Conservation (phyloP, 2,888 invertebrate genomes). For the Bruchidius siliquastri region DNA sequence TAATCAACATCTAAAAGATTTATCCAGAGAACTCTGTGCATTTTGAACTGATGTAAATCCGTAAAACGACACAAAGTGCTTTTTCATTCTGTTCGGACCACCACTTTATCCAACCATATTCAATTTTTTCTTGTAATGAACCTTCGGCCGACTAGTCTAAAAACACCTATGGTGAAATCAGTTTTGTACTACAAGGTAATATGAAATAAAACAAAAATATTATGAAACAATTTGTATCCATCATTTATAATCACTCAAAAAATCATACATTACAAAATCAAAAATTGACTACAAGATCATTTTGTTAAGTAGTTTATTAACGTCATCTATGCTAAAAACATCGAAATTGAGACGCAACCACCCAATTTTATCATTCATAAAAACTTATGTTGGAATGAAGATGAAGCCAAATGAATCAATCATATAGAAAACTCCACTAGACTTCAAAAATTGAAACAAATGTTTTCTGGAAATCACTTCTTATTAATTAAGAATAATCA, state of each 20-base stretch:
- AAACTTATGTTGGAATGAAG: slow-evolving; percentile 37
- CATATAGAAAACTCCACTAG: slow-evolving; percentile 28
- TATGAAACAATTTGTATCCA: slow-evolving; percentile 49
- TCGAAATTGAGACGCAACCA: slow-evolving; percentile 28
- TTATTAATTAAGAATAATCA: background rate
- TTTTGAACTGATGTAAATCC: too few species aligned
- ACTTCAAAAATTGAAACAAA: background rate
- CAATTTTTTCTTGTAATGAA: too few species aligned
- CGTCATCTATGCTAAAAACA: slow-evolving; percentile 42
- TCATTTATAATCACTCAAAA: slow-evolving; percentile 46
- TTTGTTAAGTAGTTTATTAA: slow-evolving; percentile 38
- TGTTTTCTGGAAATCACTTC: background rate
- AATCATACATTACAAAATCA: slow-evolving; percentile 45
- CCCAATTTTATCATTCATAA: slow-evolving; percentile 21
- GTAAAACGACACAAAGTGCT: too few species aligned
- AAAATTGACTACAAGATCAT: slow-evolving; percentile 40
- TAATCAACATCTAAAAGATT: too few species aligned
- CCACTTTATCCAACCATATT: too few species aligned
- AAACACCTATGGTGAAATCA: too few species aligned
- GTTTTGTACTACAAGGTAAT: background rate
- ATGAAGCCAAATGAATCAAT: slow-evolving; percentile 32
- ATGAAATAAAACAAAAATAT: slow-evolving; percentile 37
- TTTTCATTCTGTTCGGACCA: too few species aligned
- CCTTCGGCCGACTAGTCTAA: too few species aligned
- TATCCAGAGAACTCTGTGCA: too few species aligned